phyloP scores from a whole-genome alignment of 1,140 invertebrate genomes.

The Drosophila lacteicornis region DNA sequence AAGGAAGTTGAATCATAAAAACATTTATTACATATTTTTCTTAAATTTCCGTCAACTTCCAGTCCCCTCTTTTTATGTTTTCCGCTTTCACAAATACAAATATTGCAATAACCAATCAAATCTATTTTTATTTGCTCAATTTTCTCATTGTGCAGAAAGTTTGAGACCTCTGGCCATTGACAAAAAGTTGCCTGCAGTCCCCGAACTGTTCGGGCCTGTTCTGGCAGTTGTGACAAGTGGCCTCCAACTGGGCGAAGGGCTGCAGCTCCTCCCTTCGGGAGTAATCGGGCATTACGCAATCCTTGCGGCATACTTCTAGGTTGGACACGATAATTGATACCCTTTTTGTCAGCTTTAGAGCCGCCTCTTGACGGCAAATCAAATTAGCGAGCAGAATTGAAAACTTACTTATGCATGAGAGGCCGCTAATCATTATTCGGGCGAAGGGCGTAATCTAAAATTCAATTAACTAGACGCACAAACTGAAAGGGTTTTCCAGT shows the following conservation, averaged over 20 bases:
- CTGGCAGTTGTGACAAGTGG: slow-evolving; percentile 73
- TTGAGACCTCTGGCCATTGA: slow-evolving; percentile 70
- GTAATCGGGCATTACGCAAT: slow-evolving; percentile 79
- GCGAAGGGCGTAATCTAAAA: slow-evolving; percentile 72
- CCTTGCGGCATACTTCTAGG: slow-evolving; percentile 40
- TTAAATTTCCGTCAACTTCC: background rate
- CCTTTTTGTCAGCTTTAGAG: slow-evolving; percentile 12
- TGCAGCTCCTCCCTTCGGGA: slow-evolving; percentile 21
- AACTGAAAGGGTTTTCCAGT: slow-evolving; percentile 17
- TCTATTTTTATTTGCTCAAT: slow-evolving; percentile 5
- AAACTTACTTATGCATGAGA: slow-evolving; percentile 81
- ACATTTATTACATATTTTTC: background rate
- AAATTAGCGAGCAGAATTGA: slow-evolving; percentile 80
- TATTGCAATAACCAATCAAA: slow-evolving; percentile 9
- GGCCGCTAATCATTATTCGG: slow-evolving; percentile 68
- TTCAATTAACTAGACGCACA: slow-evolving; percentile 74
- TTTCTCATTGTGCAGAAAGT: slow-evolving; percentile 41
- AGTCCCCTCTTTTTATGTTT: too few species aligned
- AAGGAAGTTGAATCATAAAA: too few species aligned
- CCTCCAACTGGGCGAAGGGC: slow-evolving; percentile 25
- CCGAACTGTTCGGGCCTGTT: slow-evolving; percentile 20
- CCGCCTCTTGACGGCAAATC: slow-evolving; percentile 53
- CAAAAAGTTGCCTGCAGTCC: slow-evolving; percentile 61
- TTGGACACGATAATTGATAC: slow-evolving; percentile 46
- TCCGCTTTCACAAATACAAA: background rate